Evolutionary conservation across 2,888 invertebrate species (phyloP).

Genomic region (Alitta virens): DNA sequence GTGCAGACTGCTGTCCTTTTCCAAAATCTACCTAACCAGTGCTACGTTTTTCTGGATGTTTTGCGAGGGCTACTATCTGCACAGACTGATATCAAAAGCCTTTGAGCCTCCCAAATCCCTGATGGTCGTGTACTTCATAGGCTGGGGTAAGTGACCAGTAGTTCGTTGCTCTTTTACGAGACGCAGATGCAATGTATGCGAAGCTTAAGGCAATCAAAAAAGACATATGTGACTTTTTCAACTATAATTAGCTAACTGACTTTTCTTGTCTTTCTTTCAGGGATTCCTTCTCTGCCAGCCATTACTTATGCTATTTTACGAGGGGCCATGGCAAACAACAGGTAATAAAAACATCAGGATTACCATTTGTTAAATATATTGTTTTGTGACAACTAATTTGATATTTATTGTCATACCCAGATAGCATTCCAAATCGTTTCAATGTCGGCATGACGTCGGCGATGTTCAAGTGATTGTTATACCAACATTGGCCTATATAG

Average conservation of each 20-base stretch:
- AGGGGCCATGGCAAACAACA: not conserved
- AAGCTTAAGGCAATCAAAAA: too few species aligned
- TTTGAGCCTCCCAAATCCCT: slow-evolving; percentile 47
- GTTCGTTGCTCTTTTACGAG: too few species aligned
- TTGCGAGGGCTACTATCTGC: slow-evolving; percentile 52
- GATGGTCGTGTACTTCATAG: slow-evolving; percentile 39
- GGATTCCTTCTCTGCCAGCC: not conserved
- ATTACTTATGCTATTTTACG: slow-evolving; percentile 3
- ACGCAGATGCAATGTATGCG: too few species aligned
- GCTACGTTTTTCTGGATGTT: slow-evolving; percentile 55
- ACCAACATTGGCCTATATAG: too few species aligned
- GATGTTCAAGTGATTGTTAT: too few species aligned
- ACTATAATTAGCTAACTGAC: not conserved
- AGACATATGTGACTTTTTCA: too few species aligned
- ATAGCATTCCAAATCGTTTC: too few species aligned
- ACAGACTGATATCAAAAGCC: slow-evolving; percentile 49
- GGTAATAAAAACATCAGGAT: too few species aligned
- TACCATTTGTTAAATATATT: too few species aligned
- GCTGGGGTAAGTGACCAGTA: slow-evolving; percentile 46
- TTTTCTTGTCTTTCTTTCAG: not conserved
- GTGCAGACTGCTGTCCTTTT: slow-evolving; percentile 45
- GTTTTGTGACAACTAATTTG: too few species aligned
- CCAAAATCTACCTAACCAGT: slow-evolving; percentile 42
- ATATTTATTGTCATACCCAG: too few species aligned
- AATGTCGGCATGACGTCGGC: too few species aligned